Conservation (phyloP, 1,140 invertebrate genomes). For the Scaptomyza graminum region DNA sequence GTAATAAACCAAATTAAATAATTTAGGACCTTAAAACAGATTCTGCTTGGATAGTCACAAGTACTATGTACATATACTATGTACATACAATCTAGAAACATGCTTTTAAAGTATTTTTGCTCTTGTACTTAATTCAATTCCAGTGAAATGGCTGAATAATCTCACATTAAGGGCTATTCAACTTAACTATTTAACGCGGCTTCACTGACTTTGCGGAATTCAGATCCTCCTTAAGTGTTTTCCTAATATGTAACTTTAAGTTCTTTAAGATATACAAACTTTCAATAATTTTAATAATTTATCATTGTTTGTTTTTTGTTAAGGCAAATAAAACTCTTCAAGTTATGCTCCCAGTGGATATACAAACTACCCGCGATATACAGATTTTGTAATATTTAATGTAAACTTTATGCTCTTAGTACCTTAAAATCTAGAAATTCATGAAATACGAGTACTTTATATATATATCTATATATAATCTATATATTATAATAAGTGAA, state of each 20-base stretch:
- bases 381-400: constrained; percentile 14
- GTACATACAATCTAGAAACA: background rate
- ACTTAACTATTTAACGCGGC: constrained; percentile 10
- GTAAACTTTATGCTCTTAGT: constrained; percentile 26
- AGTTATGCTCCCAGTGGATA: constrained; percentile 29
- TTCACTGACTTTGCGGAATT: constrained; percentile 2
- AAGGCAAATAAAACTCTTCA: constrained; percentile 57
- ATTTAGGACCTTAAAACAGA: background rate
- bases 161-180: background rate
- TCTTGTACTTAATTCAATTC: constrained; percentile 16
- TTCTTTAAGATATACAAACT: constrained; percentile 28
- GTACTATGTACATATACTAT: background rate
- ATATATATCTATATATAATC: constrained; percentile 27
- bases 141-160: constrained; percentile 9
- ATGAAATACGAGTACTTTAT: constrained; percentile 51
- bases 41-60: constrained; percentile 2
- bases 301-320: constrained; percentile 32
- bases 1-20: constrained; percentile 9
- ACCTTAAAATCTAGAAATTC: constrained; percentile 54
- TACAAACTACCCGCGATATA: background rate
- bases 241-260: constrained; percentile 15
- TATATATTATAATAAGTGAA: constrained; percentile 17
- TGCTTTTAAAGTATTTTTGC: constrained; percentile 20
- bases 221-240: constrained; percentile 1
- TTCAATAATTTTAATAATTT: constrained; percentile 31